These are phyloP conservation scores for Drosophila ochracea DNA, from an alignment of 2,888 invertebrate genomes.

Conservation along the genomic window DNA sequence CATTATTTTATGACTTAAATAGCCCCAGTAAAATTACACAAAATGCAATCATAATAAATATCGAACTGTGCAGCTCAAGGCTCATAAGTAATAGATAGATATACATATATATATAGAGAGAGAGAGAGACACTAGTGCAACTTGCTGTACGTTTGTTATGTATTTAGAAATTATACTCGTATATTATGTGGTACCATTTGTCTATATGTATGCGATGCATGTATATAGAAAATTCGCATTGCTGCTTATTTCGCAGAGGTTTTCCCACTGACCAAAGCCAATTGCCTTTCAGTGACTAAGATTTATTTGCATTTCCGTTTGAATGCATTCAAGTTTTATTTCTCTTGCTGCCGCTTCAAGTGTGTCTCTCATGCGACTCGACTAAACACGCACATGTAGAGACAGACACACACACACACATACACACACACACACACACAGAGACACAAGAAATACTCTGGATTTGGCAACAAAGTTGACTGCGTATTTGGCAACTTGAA, in stretches of 20 bases:
- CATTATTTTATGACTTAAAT: constrained; percentile 23
- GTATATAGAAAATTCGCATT: constrained; percentile 15
- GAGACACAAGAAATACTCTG: constrained; percentile 20
- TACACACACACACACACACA: constrained; percentile 14
- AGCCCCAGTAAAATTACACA: constrained; percentile 22
- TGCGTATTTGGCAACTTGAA: constrained; percentile 53
- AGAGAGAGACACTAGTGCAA: not conserved
- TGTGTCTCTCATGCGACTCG: constrained; percentile 17
- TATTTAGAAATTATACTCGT: constrained; percentile 12
- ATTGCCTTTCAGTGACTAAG: constrained; percentile 75
- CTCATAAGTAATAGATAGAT: constrained; percentile 20
- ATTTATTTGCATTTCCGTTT: constrained; percentile 75
- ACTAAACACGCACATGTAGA: constrained; percentile 57
- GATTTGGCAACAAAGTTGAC: constrained; percentile 50
- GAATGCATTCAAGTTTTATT: constrained; percentile 74
- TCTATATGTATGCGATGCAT: not conserved
- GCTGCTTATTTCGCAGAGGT: constrained; percentile 36
- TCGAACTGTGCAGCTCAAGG: constrained; percentile 17
- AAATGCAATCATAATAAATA: constrained; percentile 43
- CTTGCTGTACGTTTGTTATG: constrained; percentile 18
- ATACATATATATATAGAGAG: too few species aligned
- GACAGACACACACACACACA: constrained; percentile 7
- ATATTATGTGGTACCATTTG: constrained; percentile 2
- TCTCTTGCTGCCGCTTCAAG: constrained; percentile 33
- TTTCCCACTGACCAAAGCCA: constrained; percentile 66